Percentiles rank a stretch among this genome's conserved stretches.
phyloP scores from a whole-genome alignment of 2,113 vertebrate species.

The Buteo buteo region DNA sequence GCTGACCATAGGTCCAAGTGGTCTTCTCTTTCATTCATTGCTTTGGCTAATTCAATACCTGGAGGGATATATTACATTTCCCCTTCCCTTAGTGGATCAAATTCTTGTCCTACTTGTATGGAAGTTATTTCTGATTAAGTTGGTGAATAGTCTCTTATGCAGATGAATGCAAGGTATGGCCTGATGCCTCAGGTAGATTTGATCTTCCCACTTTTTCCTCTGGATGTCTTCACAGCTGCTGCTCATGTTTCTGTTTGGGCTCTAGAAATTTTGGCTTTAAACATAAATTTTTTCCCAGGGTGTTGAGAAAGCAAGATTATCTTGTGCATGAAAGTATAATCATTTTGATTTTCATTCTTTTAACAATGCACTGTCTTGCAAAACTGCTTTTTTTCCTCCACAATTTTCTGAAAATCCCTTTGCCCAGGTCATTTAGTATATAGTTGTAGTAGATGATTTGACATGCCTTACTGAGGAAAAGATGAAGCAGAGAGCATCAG shows the following conservation, averaged over 20 bases:
- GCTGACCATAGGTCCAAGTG: not conserved
- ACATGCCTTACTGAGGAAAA: not conserved
- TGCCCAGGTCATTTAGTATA: not conserved
- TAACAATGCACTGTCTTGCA: not conserved
- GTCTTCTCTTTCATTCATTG: not conserved
- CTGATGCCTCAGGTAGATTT: not conserved
- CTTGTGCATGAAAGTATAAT: not conserved
- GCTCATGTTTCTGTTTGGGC: not conserved
- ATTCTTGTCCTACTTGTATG: not conserved
- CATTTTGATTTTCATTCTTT: not conserved
- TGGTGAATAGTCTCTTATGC: accelerated
- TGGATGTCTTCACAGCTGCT: not conserved
- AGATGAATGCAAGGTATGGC: not conserved
- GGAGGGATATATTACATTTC: not conserved
- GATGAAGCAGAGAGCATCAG: not conserved
- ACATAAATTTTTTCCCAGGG: not conserved
- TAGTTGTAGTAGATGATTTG: not conserved
- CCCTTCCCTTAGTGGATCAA: not conserved
- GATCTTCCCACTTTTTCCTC: not conserved
- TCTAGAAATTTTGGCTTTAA: not conserved
- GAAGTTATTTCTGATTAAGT: not conserved
- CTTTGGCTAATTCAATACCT: not conserved
- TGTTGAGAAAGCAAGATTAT: not conserved
- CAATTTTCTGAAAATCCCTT: not conserved
- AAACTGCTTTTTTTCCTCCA: not conserved